Conservation (phyloP, 2,113 vertebrate genomes). For the Hippopotamus amphibius region DNA sequence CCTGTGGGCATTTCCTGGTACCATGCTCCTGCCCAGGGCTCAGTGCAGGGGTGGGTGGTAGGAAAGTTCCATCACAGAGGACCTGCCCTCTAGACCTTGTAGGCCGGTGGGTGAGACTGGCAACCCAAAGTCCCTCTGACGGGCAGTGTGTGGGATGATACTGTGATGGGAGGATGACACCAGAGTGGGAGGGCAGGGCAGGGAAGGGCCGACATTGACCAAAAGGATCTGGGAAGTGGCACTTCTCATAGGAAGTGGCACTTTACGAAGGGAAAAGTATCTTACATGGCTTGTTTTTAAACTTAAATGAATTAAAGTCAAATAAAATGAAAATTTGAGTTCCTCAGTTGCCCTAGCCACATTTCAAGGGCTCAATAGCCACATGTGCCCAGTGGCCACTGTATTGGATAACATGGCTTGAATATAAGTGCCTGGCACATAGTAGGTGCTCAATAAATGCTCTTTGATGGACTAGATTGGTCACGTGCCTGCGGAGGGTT, state of each 20-base stretch:
- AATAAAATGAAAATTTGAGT: not conserved
- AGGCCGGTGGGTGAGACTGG: not conserved
- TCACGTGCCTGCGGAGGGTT: not conserved
- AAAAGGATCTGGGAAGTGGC: not conserved
- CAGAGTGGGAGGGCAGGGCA: not conserved
- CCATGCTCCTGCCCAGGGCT: not conserved
- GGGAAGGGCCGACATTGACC: not conserved
- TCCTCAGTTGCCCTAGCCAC: not conserved
- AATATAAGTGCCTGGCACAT: not conserved
- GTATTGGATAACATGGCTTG: not conserved
- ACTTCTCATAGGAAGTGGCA: not conserved
- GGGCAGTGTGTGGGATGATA: not conserved
- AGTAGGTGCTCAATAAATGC: not conserved
- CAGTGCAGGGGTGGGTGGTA: not conserved
- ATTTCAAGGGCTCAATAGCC: not conserved
- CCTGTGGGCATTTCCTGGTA: not conserved
- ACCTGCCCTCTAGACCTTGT: not conserved
- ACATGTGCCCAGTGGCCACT: not conserved
- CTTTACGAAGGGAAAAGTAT: not conserved
- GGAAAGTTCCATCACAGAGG: not conserved
- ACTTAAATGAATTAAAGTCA: slow-evolving; percentile 17
- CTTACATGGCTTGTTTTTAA: slow-evolving; percentile 5
- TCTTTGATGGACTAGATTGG: not conserved
- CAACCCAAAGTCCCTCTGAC: not conserved
- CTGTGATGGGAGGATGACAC: not conserved